A percentile compares a stretch with the other conserved stretches of the same genome.
Evolutionary conservation across 2,888 invertebrate genomes (phyloP).

Genomic region (Priocnemis perturbator): DNA sequence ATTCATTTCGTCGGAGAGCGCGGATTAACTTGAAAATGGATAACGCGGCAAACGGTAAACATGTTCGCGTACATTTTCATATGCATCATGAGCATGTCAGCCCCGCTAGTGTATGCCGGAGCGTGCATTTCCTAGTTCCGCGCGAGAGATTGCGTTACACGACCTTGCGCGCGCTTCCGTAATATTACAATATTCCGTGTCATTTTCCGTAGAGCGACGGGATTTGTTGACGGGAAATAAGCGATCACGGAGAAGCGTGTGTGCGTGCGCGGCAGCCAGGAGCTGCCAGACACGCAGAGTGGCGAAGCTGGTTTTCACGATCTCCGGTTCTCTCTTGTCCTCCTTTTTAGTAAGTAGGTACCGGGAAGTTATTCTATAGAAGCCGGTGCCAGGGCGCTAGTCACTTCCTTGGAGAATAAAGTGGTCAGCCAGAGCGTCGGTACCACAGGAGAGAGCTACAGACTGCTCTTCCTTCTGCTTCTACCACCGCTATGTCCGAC

Average conservation of each 20-base stretch:
- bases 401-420: slow-evolving; percentile 22
- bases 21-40: too few species aligned
- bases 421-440: slow-evolving; percentile 19
- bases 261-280: slow-evolving; percentile 26
- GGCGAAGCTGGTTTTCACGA: slow-evolving; percentile 38
- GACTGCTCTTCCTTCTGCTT: neutral
- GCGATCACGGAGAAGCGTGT: slow-evolving; percentile 17
- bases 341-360: slow-evolving; percentile 14
- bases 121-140: slow-evolving; percentile 8
- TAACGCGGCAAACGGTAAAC: too few species aligned
- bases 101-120: too few species aligned
- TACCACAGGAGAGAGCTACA: slow-evolving; percentile 6
- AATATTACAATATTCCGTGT: slow-evolving; percentile 49
- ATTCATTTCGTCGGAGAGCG: too few species aligned
- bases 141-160: slow-evolving; percentile 41
- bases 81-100: too few species aligned
- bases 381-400: slow-evolving; percentile 4
- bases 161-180: slow-evolving; percentile 24
- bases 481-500: neutral
- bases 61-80: too few species aligned
- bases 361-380: slow-evolving; percentile 20
- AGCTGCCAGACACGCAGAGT: too few species aligned
- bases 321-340: slow-evolving; percentile 24
- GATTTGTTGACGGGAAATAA: slow-evolving; percentile 28
- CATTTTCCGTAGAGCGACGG: slow-evolving; percentile 46